Percentiles rank a stretch among this genome's conserved stretches.
Evolutionary conservation across 1,140 invertebrate species (phyloP).

Genomic region (Trichonephila inaurata): DNA sequence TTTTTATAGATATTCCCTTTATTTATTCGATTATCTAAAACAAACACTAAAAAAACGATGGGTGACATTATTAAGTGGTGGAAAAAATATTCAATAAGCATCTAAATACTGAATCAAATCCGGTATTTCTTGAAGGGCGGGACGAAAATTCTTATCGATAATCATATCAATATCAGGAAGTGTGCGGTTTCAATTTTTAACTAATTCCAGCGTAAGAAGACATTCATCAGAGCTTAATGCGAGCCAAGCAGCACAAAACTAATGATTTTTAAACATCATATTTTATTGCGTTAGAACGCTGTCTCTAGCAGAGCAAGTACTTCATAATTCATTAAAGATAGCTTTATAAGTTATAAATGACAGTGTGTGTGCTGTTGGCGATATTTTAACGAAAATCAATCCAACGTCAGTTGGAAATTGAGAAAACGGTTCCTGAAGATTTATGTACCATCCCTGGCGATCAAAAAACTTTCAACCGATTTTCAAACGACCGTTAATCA

Average conservation of each 20-base stretch:
- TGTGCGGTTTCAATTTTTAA: conserved; percentile 76
- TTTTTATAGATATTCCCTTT: background rate
- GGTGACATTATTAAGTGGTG: conserved; percentile 57
- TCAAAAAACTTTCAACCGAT: conserved; percentile 71
- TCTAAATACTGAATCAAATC: conserved; percentile 70
- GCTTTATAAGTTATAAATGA: conserved; percentile 76
- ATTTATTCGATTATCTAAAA: background rate
- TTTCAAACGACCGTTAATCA: conserved; percentile 62
- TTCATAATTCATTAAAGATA: conserved; percentile 76
- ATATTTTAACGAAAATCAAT: conserved; percentile 77
- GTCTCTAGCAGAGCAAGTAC: conserved; percentile 65
- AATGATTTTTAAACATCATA: conserved; percentile 77
- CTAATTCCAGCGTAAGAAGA: conserved; percentile 68
- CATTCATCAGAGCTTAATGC: conserved; percentile 61
- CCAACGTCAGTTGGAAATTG: conserved; percentile 72
- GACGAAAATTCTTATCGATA: conserved; percentile 62
- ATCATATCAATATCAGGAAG: conserved; percentile 75
- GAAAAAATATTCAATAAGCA: conserved; percentile 60
- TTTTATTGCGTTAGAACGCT: conserved; percentile 74
- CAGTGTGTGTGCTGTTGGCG: conserved; percentile 74
- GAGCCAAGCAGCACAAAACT: conserved; percentile 57
- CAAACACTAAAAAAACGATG: conserved; percentile 34
- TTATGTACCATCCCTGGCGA: conserved; percentile 66
- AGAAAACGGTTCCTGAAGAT: conserved; percentile 71
- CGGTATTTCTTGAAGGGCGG: conserved; percentile 53